phyloP scores from a whole-genome alignment of 2,797 vertebrate genomes.

The Rhabdophis nuchalis region DNA sequence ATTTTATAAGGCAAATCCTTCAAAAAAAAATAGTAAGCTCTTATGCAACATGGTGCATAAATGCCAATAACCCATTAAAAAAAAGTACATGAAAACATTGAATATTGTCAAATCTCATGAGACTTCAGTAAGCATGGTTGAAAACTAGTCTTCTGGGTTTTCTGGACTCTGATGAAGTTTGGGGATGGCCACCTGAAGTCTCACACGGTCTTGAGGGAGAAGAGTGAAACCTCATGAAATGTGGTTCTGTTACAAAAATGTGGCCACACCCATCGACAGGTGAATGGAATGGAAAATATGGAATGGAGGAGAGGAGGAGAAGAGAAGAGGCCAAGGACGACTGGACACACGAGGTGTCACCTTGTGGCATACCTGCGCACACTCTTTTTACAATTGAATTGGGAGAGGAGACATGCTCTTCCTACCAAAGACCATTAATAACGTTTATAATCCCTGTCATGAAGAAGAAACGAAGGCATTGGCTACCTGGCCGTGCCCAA shows the following conservation, averaged over 20 bases:
- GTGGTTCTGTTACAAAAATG: not conserved
- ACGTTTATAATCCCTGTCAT: conserved; percentile 63
- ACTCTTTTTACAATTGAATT: not conserved
- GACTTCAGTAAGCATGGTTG: not conserved
- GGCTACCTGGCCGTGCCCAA: conserved; percentile 55
- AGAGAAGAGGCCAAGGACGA: too few relatives aligned
- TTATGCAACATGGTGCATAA: not conserved
- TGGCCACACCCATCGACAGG: not conserved
- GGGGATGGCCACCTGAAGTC: not conserved
- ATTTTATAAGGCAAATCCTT: conserved; percentile 53
- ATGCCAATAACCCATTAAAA: not conserved
- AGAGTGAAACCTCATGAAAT: not conserved
- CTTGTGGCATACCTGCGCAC: too few relatives aligned
- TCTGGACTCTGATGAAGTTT: not conserved
- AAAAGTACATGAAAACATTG: not conserved
- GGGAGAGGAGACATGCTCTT: not conserved
- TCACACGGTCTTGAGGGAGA: not conserved
- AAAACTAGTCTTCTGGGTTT: too few relatives aligned
- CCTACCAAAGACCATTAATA: conserved; percentile 43
- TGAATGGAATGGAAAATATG: too few relatives aligned
- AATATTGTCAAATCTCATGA: not conserved
- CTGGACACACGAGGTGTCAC: too few relatives aligned
- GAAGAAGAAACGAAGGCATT: conserved; percentile 56
- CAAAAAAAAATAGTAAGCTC: not conserved
- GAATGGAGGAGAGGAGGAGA: too few relatives aligned